A percentile compares a stretch with the other conserved stretches of the same genome.
These are phyloP conservation scores for Epinephelus coioides DNA, from an alignment of 2,797 vertebrate genomes.

Conservation along the genomic window DNA sequence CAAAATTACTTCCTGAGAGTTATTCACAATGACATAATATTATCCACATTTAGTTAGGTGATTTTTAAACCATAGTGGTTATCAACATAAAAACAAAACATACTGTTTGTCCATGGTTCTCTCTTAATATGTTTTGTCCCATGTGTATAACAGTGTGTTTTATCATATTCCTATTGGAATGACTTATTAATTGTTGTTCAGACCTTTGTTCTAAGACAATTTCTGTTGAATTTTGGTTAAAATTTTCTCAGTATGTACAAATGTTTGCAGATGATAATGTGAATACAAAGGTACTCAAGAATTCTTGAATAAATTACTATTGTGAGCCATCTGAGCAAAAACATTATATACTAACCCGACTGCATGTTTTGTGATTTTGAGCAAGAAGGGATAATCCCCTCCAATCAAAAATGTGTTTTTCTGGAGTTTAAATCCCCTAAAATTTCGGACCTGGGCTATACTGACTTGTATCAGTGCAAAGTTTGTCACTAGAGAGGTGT, in stretches of 20 bases:
- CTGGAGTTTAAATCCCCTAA: too few relatives aligned
- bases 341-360: conserved; percentile 7
- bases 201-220: conserved; percentile 7
- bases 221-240: neutral
- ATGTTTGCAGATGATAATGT: conserved; percentile 2
- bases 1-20: neutral
- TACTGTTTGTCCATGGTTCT: neutral
- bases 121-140: neutral
- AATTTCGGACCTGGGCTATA: too few relatives aligned
- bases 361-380: conserved; percentile 34
- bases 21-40: neutral
- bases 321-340: conserved; percentile 30
- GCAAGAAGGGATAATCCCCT: neutral
- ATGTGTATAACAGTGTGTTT: conserved; percentile 2
- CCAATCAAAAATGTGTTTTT: too few relatives aligned
- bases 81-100: neutral
- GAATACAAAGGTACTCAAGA: conserved; percentile 20
- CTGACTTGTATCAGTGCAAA: too few relatives aligned
- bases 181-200: conserved; percentile 13
- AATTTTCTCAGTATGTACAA: neutral
- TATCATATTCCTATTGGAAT: neutral
- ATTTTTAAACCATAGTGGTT: neutral
- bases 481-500: too few relatives aligned
- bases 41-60: neutral
- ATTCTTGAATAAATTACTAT: conserved; percentile 11